Base-by-base conservation (phyloP, 2,888 invertebrate species). In the Cynaeus angustus region DNA sequence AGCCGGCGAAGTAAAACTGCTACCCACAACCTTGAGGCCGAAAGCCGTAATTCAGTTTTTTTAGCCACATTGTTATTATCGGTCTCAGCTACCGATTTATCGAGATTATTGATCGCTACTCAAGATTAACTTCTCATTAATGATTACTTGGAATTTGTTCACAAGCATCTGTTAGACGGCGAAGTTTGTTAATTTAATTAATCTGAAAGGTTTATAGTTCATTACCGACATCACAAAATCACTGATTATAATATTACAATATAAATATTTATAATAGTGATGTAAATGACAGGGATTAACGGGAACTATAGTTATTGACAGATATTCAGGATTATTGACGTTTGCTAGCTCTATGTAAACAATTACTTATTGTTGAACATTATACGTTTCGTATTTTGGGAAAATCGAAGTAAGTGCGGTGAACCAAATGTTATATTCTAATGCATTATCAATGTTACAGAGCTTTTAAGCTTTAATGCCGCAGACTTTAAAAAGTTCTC, bases 391-490 rank as follows among this genome's bases (percentile, higher is more conserved):
- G 16, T 8, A 46, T 4, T 28, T 14, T 46, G 46, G 13, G 14
- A 41, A 56, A 10, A 38, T 38, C 13, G 41, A 56, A 13, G 46
- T 59, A 45, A 13, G 58, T 33, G 59, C 59, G 13, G 10, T 45
- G 28, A 41, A 30, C 21, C 59, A 16, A 45, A 43, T 59, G 38
- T 41, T 46, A 16, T 46, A 16, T n/a, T 46, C 28, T 59, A 59
- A 59, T 59, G 59, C 59, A 46, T 59, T 59, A 59, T 59, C 59
- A 59, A 16, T 59, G 59, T 59, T 59, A 28, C 45, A 59, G 43
- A 13, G 59, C 59, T 59, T 59, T 59, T 59, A 59, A 59, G 59
- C 59, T 30, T 59, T 38, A 59, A 45, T 59, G 59, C 43, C 43
- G 59, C 26, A 13, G 59, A 59, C 43, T 59, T 59, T 43, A 21